These are phyloP conservation scores for Spodoptera littoralis DNA, from an alignment of 2,888 invertebrate species.

Conservation along the genomic window DNA sequence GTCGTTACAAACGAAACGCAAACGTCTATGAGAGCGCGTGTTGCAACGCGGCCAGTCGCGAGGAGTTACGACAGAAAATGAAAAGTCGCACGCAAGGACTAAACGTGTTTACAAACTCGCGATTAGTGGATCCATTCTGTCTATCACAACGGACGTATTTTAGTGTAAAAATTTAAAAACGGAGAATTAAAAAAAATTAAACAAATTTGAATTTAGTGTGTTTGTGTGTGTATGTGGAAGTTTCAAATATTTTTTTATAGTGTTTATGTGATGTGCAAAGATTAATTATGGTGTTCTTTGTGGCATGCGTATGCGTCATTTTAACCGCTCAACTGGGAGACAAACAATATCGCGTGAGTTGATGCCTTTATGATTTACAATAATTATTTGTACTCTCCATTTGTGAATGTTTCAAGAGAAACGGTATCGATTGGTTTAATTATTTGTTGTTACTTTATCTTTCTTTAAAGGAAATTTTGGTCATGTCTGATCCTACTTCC, in stretches of 20 bases:
- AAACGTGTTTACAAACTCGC: constrained; percentile 55
- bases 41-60: constrained; percentile 42
- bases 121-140: constrained; percentile 36
- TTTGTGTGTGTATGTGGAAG: too few species aligned
- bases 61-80: constrained; percentile 51
- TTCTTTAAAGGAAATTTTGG: too few species aligned
- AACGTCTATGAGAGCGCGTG: constrained; percentile 31
- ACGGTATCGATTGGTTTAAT: too few species aligned
- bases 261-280: constrained; percentile 15
- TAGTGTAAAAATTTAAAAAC: not conserved
- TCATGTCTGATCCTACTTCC: too few species aligned
- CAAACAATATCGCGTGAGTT: constrained; percentile 53
- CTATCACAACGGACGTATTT: constrained; percentile 39
- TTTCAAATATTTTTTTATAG: not conserved
- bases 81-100: constrained; percentile 54
- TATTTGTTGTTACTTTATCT: too few species aligned
- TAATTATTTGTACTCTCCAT: constrained; percentile 8
- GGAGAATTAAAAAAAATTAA: not conserved
- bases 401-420: not conserved
- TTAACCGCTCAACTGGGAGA: constrained; percentile 55
- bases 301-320: constrained; percentile 57
- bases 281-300: constrained; percentile 54
- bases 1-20: constrained; percentile 31
- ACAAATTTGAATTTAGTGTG: too few species aligned
- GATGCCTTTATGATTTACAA: constrained; percentile 1